Base-by-base conservation (phyloP, 2,888 invertebrate species). In the Molanna angustata region DNA sequence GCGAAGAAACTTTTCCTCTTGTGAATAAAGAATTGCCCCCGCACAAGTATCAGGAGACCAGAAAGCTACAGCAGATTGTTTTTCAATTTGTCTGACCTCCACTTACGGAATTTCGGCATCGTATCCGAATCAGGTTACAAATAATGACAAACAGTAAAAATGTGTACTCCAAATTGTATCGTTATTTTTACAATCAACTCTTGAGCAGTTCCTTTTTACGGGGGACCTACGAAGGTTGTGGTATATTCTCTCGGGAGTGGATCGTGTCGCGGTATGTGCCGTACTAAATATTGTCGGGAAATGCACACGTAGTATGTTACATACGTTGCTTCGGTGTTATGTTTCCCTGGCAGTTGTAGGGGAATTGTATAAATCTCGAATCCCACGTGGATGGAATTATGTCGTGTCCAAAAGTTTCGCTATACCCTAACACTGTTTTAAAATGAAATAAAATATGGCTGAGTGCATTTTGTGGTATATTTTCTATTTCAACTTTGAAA, bases 81-180 rank as follows among this genome's bases (percentile, higher is more conserved):
- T 59, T 59, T 59, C 59, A 59, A 59, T 59, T 59, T 59, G 59
- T 57, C 57, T 53, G 57, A 57, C 57, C 57, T 53, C 49, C 44
- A 7, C 31, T n/a, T n/a, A n/a, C n/a, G n/a, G n/a, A n/a, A n/a
- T n/a, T n/a, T n/a, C n/a, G n/a, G n/a, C n/a, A n/a, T n/a, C n/a
- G n/a, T n/a, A n/a, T n/a, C n/a, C n/a, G n/a, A n/a, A n/a, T n/a
- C n/a, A n/a, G n/a, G n/a, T n/a, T n/a, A 11, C 27, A 27, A 27
- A 27, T 7, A 11, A 11, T 27, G 11, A 27, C 27, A 27, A 27
- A 27, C 27, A 27, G 11, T 27, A 4, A 27, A 27, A 27, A 27
- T 4, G 27, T 27, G 4, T 27, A 27, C 27, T 7, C 27, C 27
- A 27, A 7, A n/a, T n/a, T n/a, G n/a, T n/a, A n/a, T n/a, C n/a